Percentiles rank a stretch among this genome's conserved stretches.
Conservation (phyloP, 2,888 invertebrate genomes). For the Hirtodrosophila histrioides region DNA sequence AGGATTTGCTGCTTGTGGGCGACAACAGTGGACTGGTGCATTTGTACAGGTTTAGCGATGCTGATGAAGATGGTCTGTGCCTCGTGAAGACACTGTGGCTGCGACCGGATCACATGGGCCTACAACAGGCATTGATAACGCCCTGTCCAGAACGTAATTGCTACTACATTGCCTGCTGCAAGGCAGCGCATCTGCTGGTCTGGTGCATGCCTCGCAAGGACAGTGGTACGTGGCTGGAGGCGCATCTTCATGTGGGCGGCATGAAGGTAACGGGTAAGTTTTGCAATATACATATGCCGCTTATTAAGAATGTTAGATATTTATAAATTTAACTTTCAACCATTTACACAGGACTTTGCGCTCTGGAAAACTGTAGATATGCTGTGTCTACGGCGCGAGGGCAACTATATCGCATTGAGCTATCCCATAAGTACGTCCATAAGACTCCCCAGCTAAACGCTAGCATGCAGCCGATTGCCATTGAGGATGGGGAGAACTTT, state of each 20-base stretch:
- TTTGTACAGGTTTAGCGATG: conserved; percentile 54
- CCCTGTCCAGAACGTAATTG: conserved; percentile 39
- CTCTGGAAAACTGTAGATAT: conserved; percentile 55
- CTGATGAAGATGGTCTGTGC: conserved; percentile 19
- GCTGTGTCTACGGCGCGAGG: conserved; percentile 68
- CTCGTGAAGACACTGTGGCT: conserved; percentile 74
- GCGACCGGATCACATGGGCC: conserved; percentile 73
- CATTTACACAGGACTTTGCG: conserved; percentile 69
- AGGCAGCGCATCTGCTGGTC: conserved; percentile 75
- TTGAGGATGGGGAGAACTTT: conserved; percentile 57
- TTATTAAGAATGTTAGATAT: too few relatives aligned
- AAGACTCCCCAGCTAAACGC: conserved; percentile 40
- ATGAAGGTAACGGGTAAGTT: conserved; percentile 77
- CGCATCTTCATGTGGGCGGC: conserved; percentile 67
- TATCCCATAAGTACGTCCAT: conserved; percentile 48
- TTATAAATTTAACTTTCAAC: not conserved
- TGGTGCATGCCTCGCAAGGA: conserved; percentile 58
- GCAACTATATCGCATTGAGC: conserved; percentile 49
- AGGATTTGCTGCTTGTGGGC: conserved; percentile 70
- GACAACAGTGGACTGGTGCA: conserved; percentile 72
- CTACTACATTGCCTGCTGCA: conserved; percentile 72
- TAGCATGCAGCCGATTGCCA: conserved; percentile 28
- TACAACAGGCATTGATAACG: conserved; percentile 65
- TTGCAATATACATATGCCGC: too few relatives aligned
- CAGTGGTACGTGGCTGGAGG: conserved; percentile 33